phyloP scores from a whole-genome alignment of 2,113 vertebrate species.

The Kobus ellipsiprymnus region DNA sequence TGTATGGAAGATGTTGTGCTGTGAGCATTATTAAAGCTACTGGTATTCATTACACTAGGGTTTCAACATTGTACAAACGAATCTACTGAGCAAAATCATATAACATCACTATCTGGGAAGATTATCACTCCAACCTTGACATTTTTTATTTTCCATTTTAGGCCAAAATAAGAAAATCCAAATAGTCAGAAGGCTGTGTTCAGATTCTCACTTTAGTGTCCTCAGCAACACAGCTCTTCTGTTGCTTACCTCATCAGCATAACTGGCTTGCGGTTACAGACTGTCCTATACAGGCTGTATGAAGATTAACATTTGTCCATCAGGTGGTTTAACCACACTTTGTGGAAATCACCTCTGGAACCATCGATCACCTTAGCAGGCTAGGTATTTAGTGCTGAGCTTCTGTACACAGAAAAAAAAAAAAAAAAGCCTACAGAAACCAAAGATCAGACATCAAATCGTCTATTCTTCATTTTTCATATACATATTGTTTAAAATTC shows the following conservation, averaged over 20 bases:
- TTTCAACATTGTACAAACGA: not conserved
- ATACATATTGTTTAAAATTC: not conserved
- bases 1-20: not conserved
- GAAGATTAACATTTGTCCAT: not conserved
- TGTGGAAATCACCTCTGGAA: not conserved
- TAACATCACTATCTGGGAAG: not conserved
- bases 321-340: not conserved
- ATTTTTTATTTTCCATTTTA: not conserved
- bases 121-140: not conserved
- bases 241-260: not conserved
- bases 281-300: fast-evolving
- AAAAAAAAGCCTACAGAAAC: not conserved
- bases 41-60: not conserved
- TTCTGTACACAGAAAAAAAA: not conserved
- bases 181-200: not conserved
- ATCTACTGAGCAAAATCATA: not conserved
- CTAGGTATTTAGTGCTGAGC: not conserved
- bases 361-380: not conserved
- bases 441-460: not conserved
- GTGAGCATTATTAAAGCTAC: not conserved
- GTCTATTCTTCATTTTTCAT: not conserved
- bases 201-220: not conserved
- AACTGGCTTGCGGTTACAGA: not conserved
- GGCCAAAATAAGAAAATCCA: not conserved
- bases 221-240: not conserved